Evolutionary conservation across 1,140 invertebrate genomes (phyloP).

Genomic region (Ladona fulva): DNA sequence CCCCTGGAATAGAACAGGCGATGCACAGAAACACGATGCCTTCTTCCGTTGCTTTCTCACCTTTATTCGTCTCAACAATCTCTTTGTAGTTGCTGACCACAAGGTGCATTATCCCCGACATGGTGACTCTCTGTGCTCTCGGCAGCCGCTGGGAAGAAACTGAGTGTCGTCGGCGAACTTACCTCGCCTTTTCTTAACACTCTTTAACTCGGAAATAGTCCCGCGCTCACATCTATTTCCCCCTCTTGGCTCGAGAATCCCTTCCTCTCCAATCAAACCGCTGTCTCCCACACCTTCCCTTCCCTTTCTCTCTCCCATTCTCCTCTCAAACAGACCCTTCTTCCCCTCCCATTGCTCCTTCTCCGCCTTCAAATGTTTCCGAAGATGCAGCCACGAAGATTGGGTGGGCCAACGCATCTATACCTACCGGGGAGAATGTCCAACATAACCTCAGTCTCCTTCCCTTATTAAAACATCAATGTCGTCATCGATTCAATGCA

Average conservation of each 20-base stretch:
- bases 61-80: slow-evolving; percentile 39
- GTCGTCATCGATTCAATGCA: too few species aligned
- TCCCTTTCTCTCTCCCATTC: too few species aligned
- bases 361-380: background rate
- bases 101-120: slow-evolving; percentile 39
- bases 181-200: background rate
- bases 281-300: too few species aligned
- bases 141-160: background rate
- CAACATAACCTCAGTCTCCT: too few species aligned
- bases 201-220: background rate
- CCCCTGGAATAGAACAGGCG: too few species aligned
- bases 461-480: too few species aligned
- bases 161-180: background rate
- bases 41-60: slow-evolving; percentile 30
- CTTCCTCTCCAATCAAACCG: too few species aligned
- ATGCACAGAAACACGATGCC: background rate
- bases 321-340: too few species aligned
- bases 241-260: background rate
- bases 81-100: slow-evolving; percentile 47
- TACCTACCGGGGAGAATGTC: too few species aligned
- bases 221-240: background rate
- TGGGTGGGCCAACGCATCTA: too few species aligned
- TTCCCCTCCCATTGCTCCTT: background rate
- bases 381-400: background rate
- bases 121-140: slow-evolving; percentile 23